phyloP scores from a whole-genome alignment of 2,797 vertebrate genomes.

The Melanotaenia trifasciata region DNA sequence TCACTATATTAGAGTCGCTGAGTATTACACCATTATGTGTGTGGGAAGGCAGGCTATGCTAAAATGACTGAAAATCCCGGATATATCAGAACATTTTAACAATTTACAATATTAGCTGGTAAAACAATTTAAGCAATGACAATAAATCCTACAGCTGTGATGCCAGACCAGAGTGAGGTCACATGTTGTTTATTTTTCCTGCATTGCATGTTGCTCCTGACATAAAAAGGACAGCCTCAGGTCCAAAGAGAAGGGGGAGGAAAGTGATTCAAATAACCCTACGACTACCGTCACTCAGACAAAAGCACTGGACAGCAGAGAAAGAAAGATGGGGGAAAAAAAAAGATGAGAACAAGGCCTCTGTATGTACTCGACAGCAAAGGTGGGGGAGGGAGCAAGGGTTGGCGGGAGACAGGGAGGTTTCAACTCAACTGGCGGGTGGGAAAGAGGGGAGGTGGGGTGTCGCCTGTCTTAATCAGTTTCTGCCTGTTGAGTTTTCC shows the following conservation, averaged over 20 bases:
- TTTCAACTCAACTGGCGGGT: slow-evolving; percentile 57
- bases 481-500: slow-evolving; percentile 49
- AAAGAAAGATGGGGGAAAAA: slow-evolving; percentile 62
- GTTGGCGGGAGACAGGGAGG: slow-evolving; percentile 53
- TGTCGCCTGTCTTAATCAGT: slow-evolving; percentile 63
- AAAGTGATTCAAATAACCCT: slow-evolving; percentile 65
- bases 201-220: slow-evolving; percentile 54
- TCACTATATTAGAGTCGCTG: slow-evolving; percentile 29
- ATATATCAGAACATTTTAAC: slow-evolving; percentile 9
- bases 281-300: slow-evolving; percentile 71
- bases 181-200: slow-evolving; percentile 54
- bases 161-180: slow-evolving; percentile 40
- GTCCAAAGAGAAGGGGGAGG: slow-evolving; percentile 42
- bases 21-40: not conserved
- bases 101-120: slow-evolving; percentile 7
- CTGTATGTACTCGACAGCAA: slow-evolving; percentile 60
- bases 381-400: slow-evolving; percentile 58
- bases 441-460: slow-evolving; percentile 51
- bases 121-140: not conserved
- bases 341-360: slow-evolving; percentile 71
- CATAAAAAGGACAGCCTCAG: slow-evolving; percentile 78
- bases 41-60: slow-evolving; percentile 16
- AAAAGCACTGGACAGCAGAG: slow-evolving; percentile 72
- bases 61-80: slow-evolving; percentile 19
- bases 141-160: slow-evolving; percentile 23